phyloP scores from a whole-genome alignment of 2,113 vertebrate species.

The Mystacornis crossleyi region DNA sequence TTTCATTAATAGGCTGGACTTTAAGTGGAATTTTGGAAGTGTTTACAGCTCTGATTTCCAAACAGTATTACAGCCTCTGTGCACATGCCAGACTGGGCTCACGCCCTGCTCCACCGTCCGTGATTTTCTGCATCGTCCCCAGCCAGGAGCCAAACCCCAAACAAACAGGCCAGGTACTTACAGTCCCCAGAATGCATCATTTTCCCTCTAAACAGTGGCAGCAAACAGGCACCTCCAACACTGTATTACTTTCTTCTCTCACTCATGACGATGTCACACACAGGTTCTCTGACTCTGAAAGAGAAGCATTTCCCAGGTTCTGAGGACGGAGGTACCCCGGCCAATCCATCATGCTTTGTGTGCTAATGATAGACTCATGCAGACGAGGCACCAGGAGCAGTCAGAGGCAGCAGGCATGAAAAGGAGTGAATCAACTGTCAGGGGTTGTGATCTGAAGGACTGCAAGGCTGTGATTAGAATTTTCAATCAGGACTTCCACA shows the following conservation, averaged over 20 bases:
- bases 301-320: conserved; percentile 70
- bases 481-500: conserved; percentile 73
- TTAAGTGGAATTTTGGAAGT: neutral
- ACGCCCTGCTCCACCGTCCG: neutral
- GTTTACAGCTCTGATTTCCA: neutral
- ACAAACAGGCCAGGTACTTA: conserved; percentile 17
- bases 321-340: conserved; percentile 61
- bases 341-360: conserved; percentile 82
- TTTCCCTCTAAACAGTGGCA: conserved; percentile 59
- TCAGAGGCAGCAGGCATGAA: conserved; percentile 73
- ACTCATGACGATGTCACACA: conserved; percentile 66
- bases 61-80: neutral
- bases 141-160: neutral
- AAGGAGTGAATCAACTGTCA: conserved; percentile 79
- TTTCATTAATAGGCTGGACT: neutral
- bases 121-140: neutral
- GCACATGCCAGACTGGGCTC: neutral
- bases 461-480: conserved; percentile 80
- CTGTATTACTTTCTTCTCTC: conserved; percentile 65
- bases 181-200: conserved; percentile 57
- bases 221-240: conserved; percentile 61
- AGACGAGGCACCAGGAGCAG: conserved; percentile 67
- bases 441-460: conserved; percentile 67
- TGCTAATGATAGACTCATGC: conserved; percentile 78
- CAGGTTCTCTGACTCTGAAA: conserved; percentile 54